Evolutionary conservation across 2,113 vertebrate species (phyloP).

Genomic region (Hystrix brachyura): DNA sequence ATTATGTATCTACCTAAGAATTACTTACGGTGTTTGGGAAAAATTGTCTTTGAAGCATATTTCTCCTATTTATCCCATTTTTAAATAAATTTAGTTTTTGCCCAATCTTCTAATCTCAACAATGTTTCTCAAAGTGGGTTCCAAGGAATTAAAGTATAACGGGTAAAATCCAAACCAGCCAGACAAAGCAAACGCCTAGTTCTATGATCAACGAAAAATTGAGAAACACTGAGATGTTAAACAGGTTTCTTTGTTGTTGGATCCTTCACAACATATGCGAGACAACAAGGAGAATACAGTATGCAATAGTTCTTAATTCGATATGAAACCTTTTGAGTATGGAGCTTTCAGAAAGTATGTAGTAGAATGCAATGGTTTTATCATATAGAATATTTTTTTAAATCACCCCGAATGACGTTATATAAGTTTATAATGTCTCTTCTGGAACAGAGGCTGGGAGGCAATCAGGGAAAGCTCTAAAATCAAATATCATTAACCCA

Average conservation of each 20-base stretch:
- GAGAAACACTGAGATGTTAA: not conserved
- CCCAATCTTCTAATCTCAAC: not conserved
- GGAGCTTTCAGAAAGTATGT: not conserved
- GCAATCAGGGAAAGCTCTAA: conserved; percentile 1
- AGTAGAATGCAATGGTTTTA: not conserved
- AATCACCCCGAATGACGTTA: not conserved
- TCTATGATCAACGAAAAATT: not conserved
- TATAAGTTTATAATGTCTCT: not conserved
- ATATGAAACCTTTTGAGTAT: not conserved
- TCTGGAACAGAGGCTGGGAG: not conserved
- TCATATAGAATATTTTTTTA: not conserved
- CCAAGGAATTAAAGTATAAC: not conserved
- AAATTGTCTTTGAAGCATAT: not conserved
- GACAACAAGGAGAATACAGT: not conserved
- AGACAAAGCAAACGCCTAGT: not conserved
- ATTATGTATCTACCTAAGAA: conserved; percentile 15
- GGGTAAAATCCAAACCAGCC: not conserved
- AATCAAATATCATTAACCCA: not conserved
- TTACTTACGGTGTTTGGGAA: not conserved
- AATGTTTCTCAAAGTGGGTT: not conserved
- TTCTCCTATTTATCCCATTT: not conserved
- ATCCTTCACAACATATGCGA: not conserved
- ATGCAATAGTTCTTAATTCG: not conserved
- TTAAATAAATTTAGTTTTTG: conserved; percentile 5
- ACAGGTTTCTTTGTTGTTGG: not conserved